Base-by-base conservation (phyloP, 2,113 vertebrate species). In the Pelecanus crispus region DNA sequence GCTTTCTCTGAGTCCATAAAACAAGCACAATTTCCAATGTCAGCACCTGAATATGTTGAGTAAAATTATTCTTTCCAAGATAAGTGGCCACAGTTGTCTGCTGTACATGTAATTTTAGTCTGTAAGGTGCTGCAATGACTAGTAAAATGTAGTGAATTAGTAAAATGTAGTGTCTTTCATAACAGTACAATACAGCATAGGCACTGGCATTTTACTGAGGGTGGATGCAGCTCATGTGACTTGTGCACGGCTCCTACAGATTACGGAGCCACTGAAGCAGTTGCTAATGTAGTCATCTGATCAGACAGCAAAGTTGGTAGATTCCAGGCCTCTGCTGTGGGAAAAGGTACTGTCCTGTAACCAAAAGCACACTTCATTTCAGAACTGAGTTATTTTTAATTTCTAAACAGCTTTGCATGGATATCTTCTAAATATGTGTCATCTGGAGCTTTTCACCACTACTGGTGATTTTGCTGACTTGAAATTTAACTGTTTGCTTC, bases 401-500 rank as follows among this genome's bases (percentile, higher is more conserved):
- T 86, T 87, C 34, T 78, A 17, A 86, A 38, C 10, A 75, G 29
- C 34, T 91, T 87, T 91, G 36, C 44, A 26, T n/a, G 22, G 34
- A 2, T 49, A 7, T 78, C 32, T 71, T 68, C 89, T 84, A 81
- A 92, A 84, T 86, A 62, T 1, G 1, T 38, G 19, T 87, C 20
- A 88, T 86, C 45, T 92, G 75, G 25, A 92, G 36, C 32, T 84
- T 86, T 95, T 90, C 56, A 94, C 18, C 44, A n/a, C 2, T 15
- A 71, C 6, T 65, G 82, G 20, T 81, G 17, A 47, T 96, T 95
- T 86, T 88, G 44, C 42, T 95, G 90, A 78, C 66, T 77, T 88
- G 73, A 86, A 83, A 63, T 96, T 80, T 86, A 81, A 85, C 74
- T 90, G 13, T 97, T 95, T 96, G 47, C 6, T 90, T 52, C 52